Base-by-base conservation (phyloP, 2,888 invertebrate species). In the Lasioglossum zephyrum region DNA sequence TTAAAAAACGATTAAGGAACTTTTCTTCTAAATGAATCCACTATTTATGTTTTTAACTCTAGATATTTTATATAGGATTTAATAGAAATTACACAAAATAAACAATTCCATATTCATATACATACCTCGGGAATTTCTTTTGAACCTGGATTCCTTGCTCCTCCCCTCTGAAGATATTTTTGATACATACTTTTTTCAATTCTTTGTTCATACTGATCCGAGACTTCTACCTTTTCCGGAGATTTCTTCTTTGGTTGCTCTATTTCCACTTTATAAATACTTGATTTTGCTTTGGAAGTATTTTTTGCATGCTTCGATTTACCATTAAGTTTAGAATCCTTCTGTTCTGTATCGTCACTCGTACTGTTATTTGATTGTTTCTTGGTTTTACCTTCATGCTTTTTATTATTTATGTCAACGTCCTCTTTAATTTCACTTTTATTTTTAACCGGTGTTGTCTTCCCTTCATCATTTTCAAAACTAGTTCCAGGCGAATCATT, bases 81-180 rank as follows among this genome's bases (percentile, higher is more conserved):
- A 49, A 49, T 5, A 49, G 18, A 49, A 5, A 2, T 49, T 49
- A 49, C 49, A 22, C 8, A 8, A 53, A 53, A 53, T 53, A 31
- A 31, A 31, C 8, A 31, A 63, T 18, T 31, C 31, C 31, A 63
- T 63, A 31, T 31, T 31, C 2, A 63, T 41, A 41, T 26, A 79
- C 70, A 41, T 95, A 98, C 98, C 96, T 97, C 96, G 4, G 98
- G 99, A 81, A 98, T 96, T 94, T 97, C 97, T 94, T 98, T 99
- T 9, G 97, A 95, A 9, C 99, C 99, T 39, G 97, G 97, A 95
- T 98, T 96, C 91, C 97, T 96, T 0, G 98, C 98, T 22, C 97
- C 98, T 81, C 97, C 96, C 91, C 98, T 96, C 89, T 97, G 96
- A 86, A 98, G 96, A 94, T 97, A 99, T 89, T 97, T 97, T 88